Base-by-base conservation (phyloP, 2,888 invertebrate species). In the Anodontia alba region DNA sequence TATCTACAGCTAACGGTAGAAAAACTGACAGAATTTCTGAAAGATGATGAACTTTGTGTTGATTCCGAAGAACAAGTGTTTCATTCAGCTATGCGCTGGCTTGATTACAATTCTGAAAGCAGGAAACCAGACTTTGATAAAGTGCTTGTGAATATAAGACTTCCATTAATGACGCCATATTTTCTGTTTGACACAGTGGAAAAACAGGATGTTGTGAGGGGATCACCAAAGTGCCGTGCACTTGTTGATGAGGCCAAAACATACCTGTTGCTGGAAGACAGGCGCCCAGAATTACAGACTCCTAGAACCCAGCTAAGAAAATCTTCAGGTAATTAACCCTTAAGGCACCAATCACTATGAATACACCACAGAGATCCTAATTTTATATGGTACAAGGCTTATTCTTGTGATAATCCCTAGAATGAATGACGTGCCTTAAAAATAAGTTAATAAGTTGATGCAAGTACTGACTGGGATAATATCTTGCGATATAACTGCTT, bases 31-130 rank as follows among this genome's bases (percentile, higher is more conserved):
- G 96, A 96, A 51, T 95, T 98, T 70, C 97, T 98, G 77, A 96
- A 97, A 88, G 97, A 98, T 91, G 98, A 98, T 93, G 98, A 98
- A 93, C 95, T 98, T 0, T 98, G 98, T 93, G 98, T 98, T 0
- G 96, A 97, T 88, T 98, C 98, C 91, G 98, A 98, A 92, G 96
- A 97, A 70, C 98, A 98, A 94, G 98, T 94, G 36, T 94, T 92
- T 83, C 90, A 91, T 92, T 97, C 98, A 3, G 98, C 98, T 26
- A 95, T 98, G 2, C 97, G 97, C 94, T 98, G 98, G 98, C 98
- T 96, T 20, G 93, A 94, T 92, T 96, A 97, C 93, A 98, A 98
- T 90, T 97, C 97, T 91, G 91, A 98, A 86, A 96, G 96, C 77
- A 96, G 98, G n/a, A 80, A 79, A 42, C 43, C 42, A 15, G 85